Base-by-base conservation (phyloP, 1,140 invertebrate species). In the Onthophagus taurus region DNA sequence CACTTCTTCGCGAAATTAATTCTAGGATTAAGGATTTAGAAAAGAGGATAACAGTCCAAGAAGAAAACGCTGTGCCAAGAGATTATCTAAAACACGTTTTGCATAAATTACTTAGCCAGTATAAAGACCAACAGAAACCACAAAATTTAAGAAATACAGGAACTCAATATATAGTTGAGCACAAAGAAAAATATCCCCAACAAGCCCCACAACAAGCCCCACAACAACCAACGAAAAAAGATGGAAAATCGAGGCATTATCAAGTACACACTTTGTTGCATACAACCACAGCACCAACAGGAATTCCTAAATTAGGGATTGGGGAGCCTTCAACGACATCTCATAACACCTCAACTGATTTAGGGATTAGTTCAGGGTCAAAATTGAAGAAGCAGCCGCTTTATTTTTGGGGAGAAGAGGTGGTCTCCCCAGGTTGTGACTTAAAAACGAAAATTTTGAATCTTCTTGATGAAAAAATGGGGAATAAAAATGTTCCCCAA, bases 51-150 rank as follows among this genome's bases (percentile, higher is more conserved):
- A 34, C 42, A 4, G 29, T 44, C 14, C 49, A 53, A 23, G 51
- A 53, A 16, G 39, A 50, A 37, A 36, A 19, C 2, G 38, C 51
- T 0, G 51, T 53, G 2, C 44, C 44, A 7, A 50, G 45, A 24
- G 51, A 53, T 13, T 53, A 50, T 31, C 47, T 53, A 23, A 53
- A 50, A 36, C 42, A 46, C 13, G 45, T 50, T 5, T 45, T 53
- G 7, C 49, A 51, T n/a, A 50, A 44, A 31, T 12, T 53, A 4
- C 29, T 51, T 14, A 44, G 45, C 13, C 45, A 47, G 3, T 51
- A 51, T 19, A 43, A 29, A 13, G 18, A n/a, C 37, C n/a, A 42
- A 16, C 21, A 47, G 47, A 33, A 30, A 23, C 33, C 35, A 42
- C 24, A 31, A 50, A 23, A 41, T 9, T 24, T 41, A 29, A 14